Evolutionary conservation across 37 sponge, comb jelly and placozoan genomes (phyloP), one percentile per base, ranked within the genome.

Genomic region (Geodia barretti): DNA sequence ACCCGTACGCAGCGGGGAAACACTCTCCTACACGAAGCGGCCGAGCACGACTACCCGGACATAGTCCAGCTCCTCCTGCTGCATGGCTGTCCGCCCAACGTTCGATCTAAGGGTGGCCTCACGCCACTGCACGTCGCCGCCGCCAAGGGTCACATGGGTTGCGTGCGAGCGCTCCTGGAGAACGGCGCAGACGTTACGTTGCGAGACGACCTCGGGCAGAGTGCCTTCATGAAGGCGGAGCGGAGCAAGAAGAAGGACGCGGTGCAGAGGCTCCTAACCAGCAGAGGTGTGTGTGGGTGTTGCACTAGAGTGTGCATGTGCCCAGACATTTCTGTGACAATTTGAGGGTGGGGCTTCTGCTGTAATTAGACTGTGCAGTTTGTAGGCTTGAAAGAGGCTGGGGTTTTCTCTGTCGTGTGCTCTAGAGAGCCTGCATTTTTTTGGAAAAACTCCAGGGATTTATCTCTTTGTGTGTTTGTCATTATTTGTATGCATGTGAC

Each of bases 21-120:
- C 67, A 93, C 93, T 3, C 75, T 84, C 0, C 41, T 93, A 47
- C 93, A 93, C 61, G 93, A 93, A 86, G 93, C 93, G 0, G 89
- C 85, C 4, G 93, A 93, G 35, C 76, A 75, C 3, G 93, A 89
- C 54, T 83, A 88, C 32, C 68, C 81, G 1, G 93, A 93, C 32
- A 47, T 83, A 14, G 86, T 93, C 34, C 93, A 93, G 67, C 23
- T 76, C 77, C 43, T 93, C 30, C 82, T 93, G 9, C 68, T 83
- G 32, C 62, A 88, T 43, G 86, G 87, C 0, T 77, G 88, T 21
- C 30, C 74, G 38, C 83, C 93, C n/a, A 78, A 93, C 58, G 30
- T 75, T 3, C 41, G 62, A 32, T 86, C 74, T 9, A 80, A 81
- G 64, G 86, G 80, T 42, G 86, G 86, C 9, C 41, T 77, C 24